Conservation (phyloP, 2,113 vertebrate species). For the Ictalurus furcatus region DNA sequence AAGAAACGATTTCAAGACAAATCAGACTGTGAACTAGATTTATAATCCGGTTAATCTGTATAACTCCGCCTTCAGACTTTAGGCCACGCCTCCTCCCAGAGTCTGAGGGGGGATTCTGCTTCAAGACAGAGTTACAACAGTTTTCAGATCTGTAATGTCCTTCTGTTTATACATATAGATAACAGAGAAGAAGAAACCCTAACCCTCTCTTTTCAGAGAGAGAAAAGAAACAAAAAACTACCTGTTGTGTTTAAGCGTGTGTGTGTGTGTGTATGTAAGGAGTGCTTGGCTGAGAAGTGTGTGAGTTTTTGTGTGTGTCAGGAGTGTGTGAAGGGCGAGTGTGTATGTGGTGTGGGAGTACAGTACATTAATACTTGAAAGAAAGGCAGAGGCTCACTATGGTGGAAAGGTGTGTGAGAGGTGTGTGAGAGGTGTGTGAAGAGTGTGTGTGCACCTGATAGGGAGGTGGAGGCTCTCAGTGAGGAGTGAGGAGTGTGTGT, state of each 20-base stretch:
- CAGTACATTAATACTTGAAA: conserved; percentile 65
- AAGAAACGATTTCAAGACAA: not conserved
- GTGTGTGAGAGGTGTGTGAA: too few species aligned
- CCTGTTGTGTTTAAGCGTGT: not conserved
- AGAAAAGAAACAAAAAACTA: not conserved
- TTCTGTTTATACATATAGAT: not conserved
- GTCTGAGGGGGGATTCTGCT: not conserved
- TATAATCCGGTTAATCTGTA: not conserved
- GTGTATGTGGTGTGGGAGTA: not conserved
- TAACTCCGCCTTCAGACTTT: not conserved
- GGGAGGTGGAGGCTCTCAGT: conserved; percentile 70
- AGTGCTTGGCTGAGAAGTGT: too few species aligned
- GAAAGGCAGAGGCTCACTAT: conserved; percentile 74
- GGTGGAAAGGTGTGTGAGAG: conserved; percentile 50
- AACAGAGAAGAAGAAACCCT: not conserved
- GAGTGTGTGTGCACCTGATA: conserved; percentile 63
- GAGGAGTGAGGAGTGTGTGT: not conserved
- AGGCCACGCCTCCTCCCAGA: not conserved
- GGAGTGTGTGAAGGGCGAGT: too few species aligned
- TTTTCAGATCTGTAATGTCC: too few species aligned
- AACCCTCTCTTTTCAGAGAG: not conserved
- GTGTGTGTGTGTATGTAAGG: not conserved
- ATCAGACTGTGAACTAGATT: not conserved
- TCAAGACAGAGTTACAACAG: not conserved
- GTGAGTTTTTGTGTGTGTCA: too few species aligned